Evolutionary conservation across 1,140 invertebrate genomes (phyloP), one percentile per base, ranked within the genome.

Genomic region (Acromyrmex charruanus): DNA sequence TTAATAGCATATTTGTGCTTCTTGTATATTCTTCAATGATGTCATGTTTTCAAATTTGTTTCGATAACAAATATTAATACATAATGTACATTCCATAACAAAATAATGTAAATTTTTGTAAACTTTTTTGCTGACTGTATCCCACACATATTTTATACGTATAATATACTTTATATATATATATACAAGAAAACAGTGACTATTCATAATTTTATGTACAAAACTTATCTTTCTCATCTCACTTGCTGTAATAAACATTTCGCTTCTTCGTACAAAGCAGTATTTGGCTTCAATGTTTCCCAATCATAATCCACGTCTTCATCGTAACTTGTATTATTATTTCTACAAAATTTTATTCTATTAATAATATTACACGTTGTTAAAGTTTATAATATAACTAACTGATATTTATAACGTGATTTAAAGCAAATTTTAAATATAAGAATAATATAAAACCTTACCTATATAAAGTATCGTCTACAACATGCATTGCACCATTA

Each of bases 231-330:
- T 49, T 51, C 88, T 91, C 31, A 86, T 66, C 88, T 55, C 79
- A 69, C 87, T 89, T 95, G 93, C 87, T 94, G 89, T 55, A 95
- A 88, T 35, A 87, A 95, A 88, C 86, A 92, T 80, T 95, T 95
- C 1, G 92, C 94, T 91, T 95, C 94, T 84, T 95, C 95, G 31
- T 94, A 94, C 72, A 95, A 92, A 88, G 85, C 90, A 79, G 93
- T 93, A 81, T 92, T 94, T 9, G 95, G 94, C 74, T 93, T 93
- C 7, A 95, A 63, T 58, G 94, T 89, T 68, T 93, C 93, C 55
- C 84, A 53, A 86, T 94, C 93, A n/a, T 94, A 91, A 39, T 94
- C 92, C 6, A 88, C 66, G 10, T 94, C 92, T 9, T 94, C 93
- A 6, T 92, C 90, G n/a, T 90, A 90, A 44, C 72, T 51, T 18